Base-by-base conservation (phyloP, 2,888 invertebrate genomes). In the Hirtodrosophila trivittata region DNA sequence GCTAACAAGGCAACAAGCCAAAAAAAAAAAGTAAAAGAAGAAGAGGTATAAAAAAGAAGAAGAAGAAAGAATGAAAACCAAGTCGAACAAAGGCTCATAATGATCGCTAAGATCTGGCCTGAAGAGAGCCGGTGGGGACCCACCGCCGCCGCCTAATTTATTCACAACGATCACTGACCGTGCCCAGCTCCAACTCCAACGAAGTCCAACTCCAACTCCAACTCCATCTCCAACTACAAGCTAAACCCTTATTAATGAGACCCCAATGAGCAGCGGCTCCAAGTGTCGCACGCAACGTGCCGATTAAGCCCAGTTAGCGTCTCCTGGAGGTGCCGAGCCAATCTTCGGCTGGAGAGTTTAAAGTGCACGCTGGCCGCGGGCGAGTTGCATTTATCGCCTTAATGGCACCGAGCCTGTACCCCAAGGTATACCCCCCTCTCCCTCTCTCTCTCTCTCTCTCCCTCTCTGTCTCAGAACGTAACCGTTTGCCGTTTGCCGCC, bases 241-340 rank as follows among this genome's bases (percentile, higher is more conserved):
- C 75, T 82, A 84, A 81, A 69, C 82, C 78, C 77, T 82, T 84
- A 86, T 84, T 86, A 87, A 86, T 87, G 86, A 82, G 82, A 35
- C 51, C 54, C 58, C 59, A 67, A 58, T 55, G 62, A 56, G 51
- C 33, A 30, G 25, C 28, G 47, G 51, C 59, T 51, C 66, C 83
- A 77, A 80, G 82, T 84, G 86, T 82, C 84, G 77, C 84, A 86
- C 80, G 76, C 86, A 78, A 82, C 66, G 75, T 70, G 69, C 75
- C 77, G 82, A 86, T 82, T 82, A 85, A 85, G 85, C 71, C 85
- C 82, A 76, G 85, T 85, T 82, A 85, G 77, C 81, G 60, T 75
- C 69, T 66, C 62, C 65, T 62, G 64, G 47, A 74, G 77, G 70
- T 77, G 75, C 72, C 58, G 70, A 57, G 18, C 66, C 66, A 60